Evolutionary conservation across 2,797 vertebrate genomes (phyloP), one percentile per base, ranked within the genome.

Genomic region (Tachyglossus aculeatus): DNA sequence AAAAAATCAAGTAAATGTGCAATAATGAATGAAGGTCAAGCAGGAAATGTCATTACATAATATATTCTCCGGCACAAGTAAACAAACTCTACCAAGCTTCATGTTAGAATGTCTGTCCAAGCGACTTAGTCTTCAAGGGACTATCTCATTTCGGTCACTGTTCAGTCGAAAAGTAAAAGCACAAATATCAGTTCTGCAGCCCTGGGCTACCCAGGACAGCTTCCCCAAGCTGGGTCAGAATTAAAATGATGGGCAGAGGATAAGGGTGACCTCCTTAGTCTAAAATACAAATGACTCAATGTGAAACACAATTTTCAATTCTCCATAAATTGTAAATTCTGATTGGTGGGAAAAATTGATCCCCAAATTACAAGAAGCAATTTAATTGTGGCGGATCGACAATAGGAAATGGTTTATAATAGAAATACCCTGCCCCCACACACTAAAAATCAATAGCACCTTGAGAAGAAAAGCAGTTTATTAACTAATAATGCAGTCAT

Each of bases 291-390:
- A 33, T 1, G 29, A 54, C 22, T 71, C 8, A 14, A 4, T 15
- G 0, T n/a, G n/a, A n/a, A n/a, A n/a, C n/a, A n/a, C n/a, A n/a
- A n/a, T n/a, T n/a, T 38, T 64, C 58, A 5, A 53, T 11, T 2
- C 6, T n/a, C 10, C 4, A 43, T 32, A 0, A 2, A 6, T 34
- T 57, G 51, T 14, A 36, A 57, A 64, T 29, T 66, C 56, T 22
- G 58, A 32, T 66, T 39, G 9, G 36, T 47, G n/a, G 48, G 73
- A n/a, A n/a, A 77, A 15, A 11, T 27, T 14, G 12, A 9, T 40
- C 69, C 62, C 34, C 48, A 71, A 73, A 21, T 40, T 58, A 67
- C 8, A 47, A 37, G 33, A 77, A 62, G 24, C 34, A 55, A 55
- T 34, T 1, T 3, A 74, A 13, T 58, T 34, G 55, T 3, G 24